Evolutionary conservation across 2,113 vertebrate genomes (phyloP).

Genomic region (Polyodon spathula): DNA sequence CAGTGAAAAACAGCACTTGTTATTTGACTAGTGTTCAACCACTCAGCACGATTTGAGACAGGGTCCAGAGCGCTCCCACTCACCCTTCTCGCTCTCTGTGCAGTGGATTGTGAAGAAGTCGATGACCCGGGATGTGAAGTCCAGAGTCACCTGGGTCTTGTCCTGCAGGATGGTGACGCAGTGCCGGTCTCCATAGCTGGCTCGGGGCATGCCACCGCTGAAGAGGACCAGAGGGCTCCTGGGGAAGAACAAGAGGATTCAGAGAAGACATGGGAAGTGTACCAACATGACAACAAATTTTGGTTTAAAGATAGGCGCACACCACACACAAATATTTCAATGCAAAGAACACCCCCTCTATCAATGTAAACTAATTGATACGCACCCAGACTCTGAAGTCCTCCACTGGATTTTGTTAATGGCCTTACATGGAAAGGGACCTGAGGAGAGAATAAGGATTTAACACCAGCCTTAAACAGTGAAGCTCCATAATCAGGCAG

Average conservation of each 20-base stretch:
- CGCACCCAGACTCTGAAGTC: conserved; percentile 71
- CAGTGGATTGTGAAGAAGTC: conserved; percentile 91
- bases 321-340: too few relatives aligned
- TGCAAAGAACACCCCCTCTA: too few relatives aligned
- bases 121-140: conserved; percentile 92
- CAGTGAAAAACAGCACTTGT: too few relatives aligned
- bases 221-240: conserved; percentile 82
- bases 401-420: conserved; percentile 91
- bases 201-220: conserved; percentile 89
- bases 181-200: conserved; percentile 92
- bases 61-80: too few relatives aligned
- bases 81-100: conserved; percentile 58
- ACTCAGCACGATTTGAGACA: neutral
- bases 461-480: too few relatives aligned
- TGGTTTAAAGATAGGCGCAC: too few relatives aligned
- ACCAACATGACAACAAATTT: neutral
- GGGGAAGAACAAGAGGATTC: conserved; percentile 5
- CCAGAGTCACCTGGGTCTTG: conserved; percentile 74
- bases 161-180: conserved; percentile 84
- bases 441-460: conserved; percentile 39
- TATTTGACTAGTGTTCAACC: neutral
- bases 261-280: neutral
- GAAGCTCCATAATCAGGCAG: too few relatives aligned
- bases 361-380: conserved; percentile 14
- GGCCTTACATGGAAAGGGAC: conserved; percentile 94